Conservation (phyloP, 2,888 invertebrate species). For the Minunthozetes semirufus region DNA sequence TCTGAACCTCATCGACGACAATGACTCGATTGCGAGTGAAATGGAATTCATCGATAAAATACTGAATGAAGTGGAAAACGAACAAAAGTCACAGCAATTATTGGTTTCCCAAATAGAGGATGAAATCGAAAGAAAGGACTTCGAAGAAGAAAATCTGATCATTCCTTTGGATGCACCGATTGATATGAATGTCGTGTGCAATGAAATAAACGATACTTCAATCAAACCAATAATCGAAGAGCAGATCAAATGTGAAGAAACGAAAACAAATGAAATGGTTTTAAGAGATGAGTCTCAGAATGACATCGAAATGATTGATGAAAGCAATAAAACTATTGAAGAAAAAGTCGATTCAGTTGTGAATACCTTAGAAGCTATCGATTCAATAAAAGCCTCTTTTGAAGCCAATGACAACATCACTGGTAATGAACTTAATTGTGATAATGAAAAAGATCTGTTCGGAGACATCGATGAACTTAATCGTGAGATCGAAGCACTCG, state of each 20-base stretch:
- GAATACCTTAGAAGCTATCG: background rate
- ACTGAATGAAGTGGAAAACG: background rate
- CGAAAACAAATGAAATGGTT: background rate
- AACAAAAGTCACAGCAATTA: background rate
- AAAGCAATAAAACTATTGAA: background rate
- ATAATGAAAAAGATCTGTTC: constrained; percentile 10
- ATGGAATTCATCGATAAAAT: constrained; percentile 7
- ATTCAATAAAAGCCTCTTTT: background rate
- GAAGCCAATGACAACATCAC: background rate
- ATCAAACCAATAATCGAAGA: no score
- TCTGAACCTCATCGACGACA: constrained; percentile 1
- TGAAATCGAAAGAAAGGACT: background rate
- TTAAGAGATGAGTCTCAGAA: background rate
- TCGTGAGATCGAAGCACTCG: constrained; percentile 8
- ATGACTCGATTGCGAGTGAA: constrained; percentile 3
- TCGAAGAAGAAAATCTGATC: background rate
- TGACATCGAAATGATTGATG: background rate
- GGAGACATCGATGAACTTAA: constrained; percentile 16
- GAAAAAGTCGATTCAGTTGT: background rate
- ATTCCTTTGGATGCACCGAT: no score
- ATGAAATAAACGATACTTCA: no score
- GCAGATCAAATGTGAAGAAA: no score
- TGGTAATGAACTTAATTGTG: background rate
- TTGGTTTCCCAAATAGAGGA: background rate
- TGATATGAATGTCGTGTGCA: no score